Base-by-base conservation (phyloP, 2,797 vertebrate species). In the Melanotaenia pygmaea region DNA sequence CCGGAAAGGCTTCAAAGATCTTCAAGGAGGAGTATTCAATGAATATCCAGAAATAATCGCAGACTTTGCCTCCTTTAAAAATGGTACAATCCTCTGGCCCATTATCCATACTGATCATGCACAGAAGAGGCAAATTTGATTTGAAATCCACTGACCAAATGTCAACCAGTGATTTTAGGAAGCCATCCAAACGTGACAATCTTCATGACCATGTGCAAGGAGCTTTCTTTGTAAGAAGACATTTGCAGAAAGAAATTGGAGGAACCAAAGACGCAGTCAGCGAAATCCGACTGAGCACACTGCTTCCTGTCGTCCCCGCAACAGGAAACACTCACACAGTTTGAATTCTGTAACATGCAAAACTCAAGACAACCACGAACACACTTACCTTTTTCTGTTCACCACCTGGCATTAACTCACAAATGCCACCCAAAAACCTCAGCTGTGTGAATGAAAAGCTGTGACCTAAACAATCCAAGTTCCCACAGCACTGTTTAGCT, bases 251-350 rank as follows among this genome's bases (percentile, higher is more conserved):
- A 72, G 77, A 68, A 81, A 79, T 74, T 67, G 64, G 70, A 79
- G 68, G 67, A 85, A 83, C 79, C 58, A 18, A 81, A 84, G 74
- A 56, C 66, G 66, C 51, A 91, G 61, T 62, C 88, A 68, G 78
- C 67, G 87, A 93, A 93, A 88, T 82, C 79, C 69, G 77, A 88
- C 86, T 77, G 81, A 86, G 77, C 80, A 26, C 77, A 92, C 84
- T 82, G 83, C 88, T 95, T 95, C 94, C 94, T 94, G 93, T 91
- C 92, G 91, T 74, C 73, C 74, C 78, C 51, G 63, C 84, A 82
- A 93, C 94, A 94, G 94, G 93, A 94, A 95, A 91, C 89, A 80
- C 88, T 93, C 82, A 38, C 86, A 76, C 88, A 90, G 88, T 85
- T 85, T 86, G 82, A 84, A 67, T 76, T 87, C 85, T 76, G 68